Percentiles rank a stretch among this genome's conserved stretches.
phyloP scores from a whole-genome alignment of 2,888 invertebrate species.

The Volucella bombylans region DNA sequence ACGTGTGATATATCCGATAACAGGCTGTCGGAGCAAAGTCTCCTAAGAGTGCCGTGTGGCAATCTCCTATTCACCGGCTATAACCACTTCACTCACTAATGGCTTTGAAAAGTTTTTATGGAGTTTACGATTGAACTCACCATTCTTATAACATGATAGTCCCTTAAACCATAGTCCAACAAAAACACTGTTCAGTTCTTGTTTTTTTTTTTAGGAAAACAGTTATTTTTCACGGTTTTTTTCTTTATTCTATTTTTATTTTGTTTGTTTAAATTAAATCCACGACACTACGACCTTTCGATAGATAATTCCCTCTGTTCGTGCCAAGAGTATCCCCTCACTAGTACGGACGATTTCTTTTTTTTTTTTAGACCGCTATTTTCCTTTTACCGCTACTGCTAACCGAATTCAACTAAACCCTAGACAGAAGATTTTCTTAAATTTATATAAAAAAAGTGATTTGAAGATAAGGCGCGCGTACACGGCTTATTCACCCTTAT shows the following conservation, averaged over 20 bases:
- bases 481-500: constrained; percentile 45
- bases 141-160: constrained; percentile 68
- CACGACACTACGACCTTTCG: too few species aligned
- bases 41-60: constrained; percentile 21
- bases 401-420: constrained; percentile 68
- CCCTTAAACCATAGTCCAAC: constrained; percentile 50
- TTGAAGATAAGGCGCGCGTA: constrained; percentile 65
- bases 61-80: constrained; percentile 42
- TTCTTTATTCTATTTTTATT: too few species aligned
- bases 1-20: constrained; percentile 27
- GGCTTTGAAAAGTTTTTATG: not conserved
- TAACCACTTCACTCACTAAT: constrained; percentile 55
- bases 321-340: too few species aligned
- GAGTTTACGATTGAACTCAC: constrained; percentile 37
- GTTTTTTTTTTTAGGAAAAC: not conserved
- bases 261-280: not conserved
- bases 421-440: constrained; percentile 52
- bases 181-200: constrained; percentile 3
- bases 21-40: constrained; percentile 32
- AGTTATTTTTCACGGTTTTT: not conserved
- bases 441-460: constrained; percentile 63
- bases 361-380: not conserved
- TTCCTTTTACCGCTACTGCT: constrained; percentile 20
- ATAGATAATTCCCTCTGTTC: too few species aligned
- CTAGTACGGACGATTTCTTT: too few species aligned